Evolutionary conservation across 2,888 invertebrate species (phyloP), one percentile per base, ranked within the genome.

Genomic region (Geotrupes spiniger): DNA sequence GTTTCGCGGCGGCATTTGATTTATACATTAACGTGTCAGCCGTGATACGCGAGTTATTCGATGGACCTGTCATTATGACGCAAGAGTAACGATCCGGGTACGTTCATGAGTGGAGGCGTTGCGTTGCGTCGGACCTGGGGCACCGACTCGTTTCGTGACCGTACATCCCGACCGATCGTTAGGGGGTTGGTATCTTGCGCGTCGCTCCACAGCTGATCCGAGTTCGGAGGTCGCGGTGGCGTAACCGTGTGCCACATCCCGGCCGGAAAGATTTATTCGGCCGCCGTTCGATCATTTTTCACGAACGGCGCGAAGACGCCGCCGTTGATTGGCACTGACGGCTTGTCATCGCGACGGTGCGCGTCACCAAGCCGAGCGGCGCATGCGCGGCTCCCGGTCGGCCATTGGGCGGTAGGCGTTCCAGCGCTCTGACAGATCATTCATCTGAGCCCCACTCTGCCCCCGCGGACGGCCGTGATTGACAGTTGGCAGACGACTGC

Each of bases 401-500:
- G 68, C 71, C 69, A 72, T 71, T 72, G 73, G 72, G 62, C 61
- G 69, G 62, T 63, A 60, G 73, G 73, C 69, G 73, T 62, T 58
- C 57, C 64, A 57, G 50, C 45, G 54, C 58, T 52, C 65, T 68
- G 73, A 73, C 73, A 72, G 72, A 73, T 72, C 73, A 73, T 73
- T 74, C 74, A 74, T 74, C 71, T 69, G 66, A 66, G 68, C 73
- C 77, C 78, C 78, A 77, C 78, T 77, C 77, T 75, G 69, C 69
- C 72, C 72, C 70, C 70, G 71, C 70, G 70, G 69, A 64, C 69
- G 72, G 74, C 74, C 74, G 76, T 79, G 80, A 80, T 80, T 79
- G 80, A 80, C 80, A 79, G 80, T 79, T 80, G 77, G 79, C 79
- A 79, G 79, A 78, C 77, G 79, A 78, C 79, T 78, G 77, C 79